Base-by-base conservation (phyloP, 2,113 vertebrate species). In the Eleginops maclovinus region DNA sequence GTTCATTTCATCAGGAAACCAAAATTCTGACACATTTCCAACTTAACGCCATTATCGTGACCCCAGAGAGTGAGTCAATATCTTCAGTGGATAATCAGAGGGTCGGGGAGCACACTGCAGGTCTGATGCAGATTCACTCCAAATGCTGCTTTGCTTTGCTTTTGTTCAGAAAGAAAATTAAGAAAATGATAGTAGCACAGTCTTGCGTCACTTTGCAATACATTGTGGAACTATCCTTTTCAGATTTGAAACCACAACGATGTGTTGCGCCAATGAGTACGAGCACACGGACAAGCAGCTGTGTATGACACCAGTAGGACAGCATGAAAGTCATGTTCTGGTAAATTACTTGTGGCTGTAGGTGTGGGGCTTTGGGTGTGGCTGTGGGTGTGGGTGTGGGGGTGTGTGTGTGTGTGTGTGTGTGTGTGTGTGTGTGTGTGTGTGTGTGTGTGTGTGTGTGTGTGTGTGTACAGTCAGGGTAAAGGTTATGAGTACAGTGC, bases 231-330 rank as follows among this genome's bases (percentile, higher is more conserved):
- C 53, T 63, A 3, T 13, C 49, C 11, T 10, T 12, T 47, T 53
- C 2, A 65, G 69, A 68, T n/a, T 65, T 82, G 63, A 54, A 79
- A 87, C 87, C 87, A 75, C 79, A 82, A 6, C 3, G 68, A 59
- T 69, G 46, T 55, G 28, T 7, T 50, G 31, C 10, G 17, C 47
- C 26, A 14, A 21, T 17, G 22, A n/a, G 3, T 8, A 3, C 2
- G 3, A 61, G n/a, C 10, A 17, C 54, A 55, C 54, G 19, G 16
- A 31, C 7, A 15, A 46, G 24, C 12, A 44, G 36, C 12, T 56
- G 63, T 41, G 44, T 21, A 28, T 64, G 44, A 21, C 4, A 24
- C 40, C 16, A 12, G 46, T 44, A 19, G 17, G 0, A 21, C 12
- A 69, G n/a, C 19, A 19, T 49, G 1, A n/a, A 44, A 49, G 17